phyloP scores from a whole-genome alignment of 1,140 invertebrate genomes.

The Atta colombica region DNA sequence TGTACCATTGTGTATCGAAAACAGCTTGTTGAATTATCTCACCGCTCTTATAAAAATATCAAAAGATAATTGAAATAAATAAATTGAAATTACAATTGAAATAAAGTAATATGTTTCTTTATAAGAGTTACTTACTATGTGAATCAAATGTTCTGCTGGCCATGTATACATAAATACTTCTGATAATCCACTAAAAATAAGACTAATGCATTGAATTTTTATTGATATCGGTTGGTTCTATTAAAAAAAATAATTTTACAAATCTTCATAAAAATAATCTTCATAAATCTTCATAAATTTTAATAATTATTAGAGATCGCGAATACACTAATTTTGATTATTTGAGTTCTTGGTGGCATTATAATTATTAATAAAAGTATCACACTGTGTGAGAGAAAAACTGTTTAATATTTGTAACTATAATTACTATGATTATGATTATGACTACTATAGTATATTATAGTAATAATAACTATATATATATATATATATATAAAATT shows the following conservation, averaged over 20 bases:
- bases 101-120: neutral
- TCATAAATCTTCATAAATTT: too few species aligned
- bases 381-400: too few species aligned
- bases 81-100: neutral
- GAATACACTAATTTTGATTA: too few species aligned
- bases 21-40: neutral
- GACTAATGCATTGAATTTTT: conserved; percentile 66
- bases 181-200: conserved; percentile 53
- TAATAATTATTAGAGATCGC: too few species aligned
- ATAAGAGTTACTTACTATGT: conserved; percentile 21
- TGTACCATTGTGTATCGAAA: conserved; percentile 30
- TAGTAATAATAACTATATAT: too few species aligned
- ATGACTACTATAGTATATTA: too few species aligned
- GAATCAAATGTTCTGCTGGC: conserved; percentile 55
- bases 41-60: conserved; percentile 20
- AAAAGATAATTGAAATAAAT: neutral
- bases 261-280: neutral
- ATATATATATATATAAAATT: too few species aligned
- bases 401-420: too few species aligned
- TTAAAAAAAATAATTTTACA: neutral
- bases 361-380: too few species aligned
- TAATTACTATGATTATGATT: too few species aligned
- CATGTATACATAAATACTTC: conserved; percentile 70
- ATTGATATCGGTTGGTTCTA: conserved; percentile 59
- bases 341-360: too few species aligned